Evolutionary conservation across 2,888 invertebrate species (phyloP).

Genomic region (Hirtodrosophila cameraria): DNA sequence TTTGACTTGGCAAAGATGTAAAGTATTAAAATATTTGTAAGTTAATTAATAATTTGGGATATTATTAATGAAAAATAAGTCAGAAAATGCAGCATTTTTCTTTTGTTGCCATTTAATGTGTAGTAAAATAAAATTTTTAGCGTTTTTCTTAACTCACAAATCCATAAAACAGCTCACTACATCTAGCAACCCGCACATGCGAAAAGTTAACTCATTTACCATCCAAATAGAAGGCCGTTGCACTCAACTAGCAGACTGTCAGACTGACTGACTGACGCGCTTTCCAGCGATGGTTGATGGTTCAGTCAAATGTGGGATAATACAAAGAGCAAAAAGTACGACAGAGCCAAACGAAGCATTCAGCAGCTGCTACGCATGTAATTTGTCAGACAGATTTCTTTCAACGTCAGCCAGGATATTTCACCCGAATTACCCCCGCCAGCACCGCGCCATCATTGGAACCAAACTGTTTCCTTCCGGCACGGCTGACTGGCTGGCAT

Average conservation of each 20-base stretch:
- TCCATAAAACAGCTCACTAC: conserved; percentile 3
- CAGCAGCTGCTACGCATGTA: conserved; percentile 71
- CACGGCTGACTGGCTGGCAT: conserved; percentile 53
- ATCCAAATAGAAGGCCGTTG: conserved; percentile 59
- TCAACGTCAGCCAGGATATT: conserved; percentile 40
- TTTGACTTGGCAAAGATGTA: no score
- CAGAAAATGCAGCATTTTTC: no score
- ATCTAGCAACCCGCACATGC: conserved; percentile 4
- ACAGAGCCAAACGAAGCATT: conserved; percentile 47
- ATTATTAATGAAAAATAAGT: no score
- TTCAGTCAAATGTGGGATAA: conserved; percentile 45
- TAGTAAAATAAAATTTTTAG: neutral
- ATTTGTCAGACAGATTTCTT: conserved; percentile 78
- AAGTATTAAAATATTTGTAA: no score
- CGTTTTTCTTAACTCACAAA: conserved; percentile 7
- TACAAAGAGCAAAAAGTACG: conserved; percentile 29
- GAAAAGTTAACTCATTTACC: conserved; percentile 23
- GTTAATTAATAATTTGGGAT: no score
- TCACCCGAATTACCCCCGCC: neutral
- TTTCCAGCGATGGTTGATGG: conserved; percentile 33
- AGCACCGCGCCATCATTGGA: conserved; percentile 44
- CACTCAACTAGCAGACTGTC: conserved; percentile 39
- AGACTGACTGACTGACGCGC: conserved; percentile 42
- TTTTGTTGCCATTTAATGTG: neutral
- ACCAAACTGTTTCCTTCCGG: conserved; percentile 67